Base-by-base conservation (phyloP, 2,888 invertebrate genomes). In the Geotrupes spiniger region DNA sequence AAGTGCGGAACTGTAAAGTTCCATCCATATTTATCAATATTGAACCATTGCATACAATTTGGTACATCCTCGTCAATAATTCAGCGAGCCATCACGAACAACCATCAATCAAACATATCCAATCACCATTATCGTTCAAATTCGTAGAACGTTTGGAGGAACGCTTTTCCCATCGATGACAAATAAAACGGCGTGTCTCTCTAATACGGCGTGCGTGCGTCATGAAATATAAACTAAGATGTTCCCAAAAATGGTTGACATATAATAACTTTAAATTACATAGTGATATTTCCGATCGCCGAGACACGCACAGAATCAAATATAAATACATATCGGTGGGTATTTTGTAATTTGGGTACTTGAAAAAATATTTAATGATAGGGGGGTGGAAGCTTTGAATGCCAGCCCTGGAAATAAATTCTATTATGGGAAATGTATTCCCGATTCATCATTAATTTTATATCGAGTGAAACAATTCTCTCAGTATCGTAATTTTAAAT, bases 191-290 rank as follows among this genome's bases (percentile, higher is more conserved):
- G 11, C 33, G 14, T 33, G 46, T 42, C 44, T 51, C 42, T 53
- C 45, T 46, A 47, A 46, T 44, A 42, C 12, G 42, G 42, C 51
- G 56, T 58, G 58, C 58, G 56, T 58, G 58, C 47, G 46, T 51
- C 54, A 56, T 56, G 53, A 54, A 58, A 58, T 55, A 58, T 54
- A 54, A 56, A 58, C 53, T 58, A 58, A 58, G 58, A 58, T 54
- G 53, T 58, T 57, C 52, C 47, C 45, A 55, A 57, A 54, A 57
- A 57, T 53, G 50, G 48, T 48, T 52, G 56, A 51, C 54, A 49
- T 53, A 51, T 55, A 55, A 57, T 57, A 57, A 57, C 54, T 55
- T 52, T 54, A 57, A 57, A 57, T 57, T 57, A 46, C 46, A 46
- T 40, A 46, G 46, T 36, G 36, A 33, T 33, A 33, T 15, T 33